phyloP scores from a whole-genome alignment of 2,888 invertebrate genomes.

The Cinara cedri region DNA sequence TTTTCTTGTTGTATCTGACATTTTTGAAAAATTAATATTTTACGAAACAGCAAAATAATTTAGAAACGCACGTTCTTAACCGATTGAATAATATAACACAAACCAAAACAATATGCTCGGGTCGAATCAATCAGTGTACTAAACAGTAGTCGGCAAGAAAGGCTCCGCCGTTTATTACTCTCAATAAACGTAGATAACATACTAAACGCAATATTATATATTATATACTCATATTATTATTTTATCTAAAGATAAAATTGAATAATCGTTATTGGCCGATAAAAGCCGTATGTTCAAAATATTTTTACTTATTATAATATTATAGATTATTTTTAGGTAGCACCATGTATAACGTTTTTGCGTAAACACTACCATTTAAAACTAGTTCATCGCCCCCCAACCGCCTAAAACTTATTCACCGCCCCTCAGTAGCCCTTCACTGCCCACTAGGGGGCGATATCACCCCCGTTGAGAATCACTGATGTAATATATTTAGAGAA shows the following conservation, averaged over 20 bases:
- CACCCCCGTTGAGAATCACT: not conserved
- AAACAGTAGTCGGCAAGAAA: too few species aligned
- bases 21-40: constrained; percentile 29
- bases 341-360: constrained; percentile 3
- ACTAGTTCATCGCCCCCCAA: not conserved
- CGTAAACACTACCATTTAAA: too few species aligned
- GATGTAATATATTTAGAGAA: too few species aligned
- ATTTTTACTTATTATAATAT: too few species aligned
- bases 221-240: constrained; percentile 19
- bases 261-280: too few species aligned
- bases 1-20: constrained; percentile 14
- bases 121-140: constrained; percentile 30
- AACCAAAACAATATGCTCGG: constrained; percentile 10
- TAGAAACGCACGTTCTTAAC: constrained; percentile 20
- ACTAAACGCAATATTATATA: constrained; percentile 1
- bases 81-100: constrained; percentile 24
- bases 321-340: constrained; percentile 34
- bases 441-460: not conserved
- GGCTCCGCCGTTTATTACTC: too few species aligned
- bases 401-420: constrained; percentile 13
- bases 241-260: too few species aligned
- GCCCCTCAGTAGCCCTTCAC: not conserved
- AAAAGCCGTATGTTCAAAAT: constrained; percentile 27
- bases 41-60: constrained; percentile 8
- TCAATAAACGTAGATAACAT: constrained; percentile 35